phyloP scores from a whole-genome alignment of 2,113 vertebrate genomes.

The Rhinolophus sinicus region DNA sequence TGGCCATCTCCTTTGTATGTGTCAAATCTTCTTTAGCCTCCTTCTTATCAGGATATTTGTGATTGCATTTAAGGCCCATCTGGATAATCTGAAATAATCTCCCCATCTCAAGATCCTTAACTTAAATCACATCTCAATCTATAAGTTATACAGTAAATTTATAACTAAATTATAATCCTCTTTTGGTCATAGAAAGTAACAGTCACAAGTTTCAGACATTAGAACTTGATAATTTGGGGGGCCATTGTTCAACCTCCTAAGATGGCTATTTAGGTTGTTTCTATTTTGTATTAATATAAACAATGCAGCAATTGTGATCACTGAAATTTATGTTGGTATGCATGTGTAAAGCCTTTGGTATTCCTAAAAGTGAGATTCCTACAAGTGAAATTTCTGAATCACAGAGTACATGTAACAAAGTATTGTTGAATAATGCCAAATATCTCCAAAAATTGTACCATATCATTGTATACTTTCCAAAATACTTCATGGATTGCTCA shows the following conservation, averaged over 20 bases:
- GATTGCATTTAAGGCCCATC: not conserved
- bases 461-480: not conserved
- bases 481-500: not conserved
- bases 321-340: not conserved
- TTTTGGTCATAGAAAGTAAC: not conserved
- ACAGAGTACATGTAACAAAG: not conserved
- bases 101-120: not conserved
- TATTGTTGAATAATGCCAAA: not conserved
- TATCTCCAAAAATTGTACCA: not conserved
- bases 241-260: too few relatives aligned
- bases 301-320: not conserved
- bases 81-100: not conserved
- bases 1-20: not conserved
- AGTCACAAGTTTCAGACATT: not conserved
- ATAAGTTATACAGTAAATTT: not conserved
- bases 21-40: not conserved
- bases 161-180: not conserved
- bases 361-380: not conserved
- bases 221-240: not conserved
- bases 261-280: not conserved
- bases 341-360: not conserved
- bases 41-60: not conserved
- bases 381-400: constrained; percentile 25
- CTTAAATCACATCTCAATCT: not conserved
- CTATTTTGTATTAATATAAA: not conserved